Conservation (phyloP, 2,113 vertebrate species). For the Festucalex cinctus region DNA sequence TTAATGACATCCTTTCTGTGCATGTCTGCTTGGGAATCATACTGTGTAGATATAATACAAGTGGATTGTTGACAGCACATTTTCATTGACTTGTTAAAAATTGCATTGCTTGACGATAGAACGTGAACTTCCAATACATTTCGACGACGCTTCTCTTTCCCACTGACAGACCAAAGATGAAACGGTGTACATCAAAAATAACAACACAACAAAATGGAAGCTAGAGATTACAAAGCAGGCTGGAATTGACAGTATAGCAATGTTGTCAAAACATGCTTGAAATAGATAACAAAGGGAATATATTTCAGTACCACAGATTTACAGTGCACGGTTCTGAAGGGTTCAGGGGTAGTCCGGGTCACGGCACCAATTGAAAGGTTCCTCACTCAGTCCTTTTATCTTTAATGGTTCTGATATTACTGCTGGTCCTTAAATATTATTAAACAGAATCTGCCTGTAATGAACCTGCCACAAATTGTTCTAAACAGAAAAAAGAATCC, state of each 20-base stretch:
- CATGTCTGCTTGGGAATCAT: slow-evolving; percentile 22
- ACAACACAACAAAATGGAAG: slow-evolving; percentile 40
- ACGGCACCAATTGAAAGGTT: too few species aligned
- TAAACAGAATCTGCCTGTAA: background rate
- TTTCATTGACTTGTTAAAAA: slow-evolving; percentile 48
- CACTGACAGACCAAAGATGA: slow-evolving; percentile 55
- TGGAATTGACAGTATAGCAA: slow-evolving; percentile 48
- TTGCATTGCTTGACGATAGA: slow-evolving; percentile 43
- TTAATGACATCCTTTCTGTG: slow-evolving; percentile 31
- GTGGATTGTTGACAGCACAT: slow-evolving; percentile 37
- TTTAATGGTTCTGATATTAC: too few species aligned
- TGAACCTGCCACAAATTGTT: background rate
- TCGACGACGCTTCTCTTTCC: slow-evolving; percentile 18
- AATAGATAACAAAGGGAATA: background rate
- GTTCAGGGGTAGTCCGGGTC: too few species aligned
- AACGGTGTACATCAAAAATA: slow-evolving; percentile 49
- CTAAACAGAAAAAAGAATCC: too few species aligned
- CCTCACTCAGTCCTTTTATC: too few species aligned
- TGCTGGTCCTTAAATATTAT: too few species aligned
- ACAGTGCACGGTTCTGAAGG: background rate
- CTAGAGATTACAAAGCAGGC: slow-evolving; percentile 27
- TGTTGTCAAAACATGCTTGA: slow-evolving; percentile 30
- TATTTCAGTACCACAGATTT: slow-evolving; percentile 3
- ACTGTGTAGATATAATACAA: slow-evolving; percentile 9
- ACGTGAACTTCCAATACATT: slow-evolving; percentile 34